Evolutionary conservation across 2,113 vertebrate species (phyloP).

Genomic region (Lophius piscatorius): DNA sequence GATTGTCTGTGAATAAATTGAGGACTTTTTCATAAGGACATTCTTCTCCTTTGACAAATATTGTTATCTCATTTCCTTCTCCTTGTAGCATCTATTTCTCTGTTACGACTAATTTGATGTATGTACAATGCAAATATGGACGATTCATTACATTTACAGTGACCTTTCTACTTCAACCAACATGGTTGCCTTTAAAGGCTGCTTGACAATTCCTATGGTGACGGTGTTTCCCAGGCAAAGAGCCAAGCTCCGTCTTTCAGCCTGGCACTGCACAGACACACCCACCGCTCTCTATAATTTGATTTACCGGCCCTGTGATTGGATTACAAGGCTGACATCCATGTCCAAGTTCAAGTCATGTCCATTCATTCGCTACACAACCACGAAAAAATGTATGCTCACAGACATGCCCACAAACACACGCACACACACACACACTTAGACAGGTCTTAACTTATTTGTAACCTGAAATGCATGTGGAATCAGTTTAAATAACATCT

Average conservation of each 20-base stretch:
- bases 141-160: not conserved
- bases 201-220: conserved; percentile 22
- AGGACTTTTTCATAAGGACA: not conserved
- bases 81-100: not conserved
- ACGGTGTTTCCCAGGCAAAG: conserved; percentile 36
- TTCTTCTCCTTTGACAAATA: conserved; percentile 15
- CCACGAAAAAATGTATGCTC: not conserved
- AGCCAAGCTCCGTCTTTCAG: conserved; percentile 35
- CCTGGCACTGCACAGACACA: conserved; percentile 39
- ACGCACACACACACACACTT: not conserved
- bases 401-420: conserved; percentile 2
- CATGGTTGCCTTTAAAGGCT: conserved; percentile 8
- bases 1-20: conserved; percentile 7
- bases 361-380: conserved; percentile 39
- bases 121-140: not conserved
- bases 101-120: too few species aligned
- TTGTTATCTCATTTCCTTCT: not conserved
- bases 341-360: conserved; percentile 62
- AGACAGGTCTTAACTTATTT: not conserved
- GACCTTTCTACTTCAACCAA: conserved; percentile 21
- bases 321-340: conserved; percentile 73
- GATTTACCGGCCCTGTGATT: conserved; percentile 64
- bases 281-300: conserved; percentile 63
- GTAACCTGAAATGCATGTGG: not conserved
- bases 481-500: not conserved